Evolutionary conservation across 2,888 invertebrate species (phyloP).

Genomic region (Aelia acuminata): DNA sequence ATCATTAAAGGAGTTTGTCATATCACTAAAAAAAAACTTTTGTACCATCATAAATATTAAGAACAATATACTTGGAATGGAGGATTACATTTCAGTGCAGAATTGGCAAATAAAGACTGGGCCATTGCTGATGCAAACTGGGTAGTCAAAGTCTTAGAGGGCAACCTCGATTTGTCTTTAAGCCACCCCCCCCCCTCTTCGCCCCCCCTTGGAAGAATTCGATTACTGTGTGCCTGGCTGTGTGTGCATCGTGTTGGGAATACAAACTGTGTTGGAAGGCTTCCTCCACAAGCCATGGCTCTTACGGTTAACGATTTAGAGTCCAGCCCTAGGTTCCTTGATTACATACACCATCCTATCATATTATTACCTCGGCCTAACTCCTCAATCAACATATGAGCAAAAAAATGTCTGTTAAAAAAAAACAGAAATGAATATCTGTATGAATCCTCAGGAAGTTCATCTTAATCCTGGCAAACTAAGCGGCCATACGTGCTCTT

Average conservation of each 20-base stretch:
- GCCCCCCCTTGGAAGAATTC: background rate
- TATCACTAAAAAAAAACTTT: background rate
- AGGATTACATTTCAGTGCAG: background rate
- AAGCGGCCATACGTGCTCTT: too few species aligned
- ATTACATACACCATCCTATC: background rate
- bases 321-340: background rate
- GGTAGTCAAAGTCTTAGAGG: slow-evolving; percentile 51
- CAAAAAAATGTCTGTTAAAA: background rate
- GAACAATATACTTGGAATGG: background rate
- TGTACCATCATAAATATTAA: background rate
- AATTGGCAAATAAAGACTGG: slow-evolving; percentile 16
- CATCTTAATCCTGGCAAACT: too few species aligned
- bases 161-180: slow-evolving; percentile 52
- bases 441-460: too few species aligned
- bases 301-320: slow-evolving; percentile 1
- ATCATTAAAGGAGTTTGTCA: background rate
- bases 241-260: slow-evolving; percentile 9
- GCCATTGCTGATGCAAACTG: slow-evolving; percentile 51
- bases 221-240: background rate
- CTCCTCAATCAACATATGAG: background rate
- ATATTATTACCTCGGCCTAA: background rate
- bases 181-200: background rate
- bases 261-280: background rate
- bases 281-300: background rate
- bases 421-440: too few species aligned